phyloP scores from a whole-genome alignment of 2,797 vertebrate genomes.

The Ctenopoma kingsleyae region DNA sequence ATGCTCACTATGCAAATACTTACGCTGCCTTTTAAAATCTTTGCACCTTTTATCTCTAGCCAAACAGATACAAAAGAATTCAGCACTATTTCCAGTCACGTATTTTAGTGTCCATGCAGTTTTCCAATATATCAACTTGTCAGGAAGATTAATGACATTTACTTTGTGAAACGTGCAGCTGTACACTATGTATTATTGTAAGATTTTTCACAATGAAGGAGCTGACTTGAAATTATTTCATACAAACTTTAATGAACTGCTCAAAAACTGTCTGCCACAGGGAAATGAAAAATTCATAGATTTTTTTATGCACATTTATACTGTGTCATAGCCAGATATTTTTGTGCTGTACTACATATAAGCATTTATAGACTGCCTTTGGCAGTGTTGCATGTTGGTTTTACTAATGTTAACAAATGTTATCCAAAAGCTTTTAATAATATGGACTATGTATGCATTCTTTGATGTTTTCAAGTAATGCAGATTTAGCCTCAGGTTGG shows the following conservation, averaged over 20 bases:
- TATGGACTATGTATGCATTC: background rate
- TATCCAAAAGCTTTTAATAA: background rate
- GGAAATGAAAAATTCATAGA: slow-evolving; percentile 51
- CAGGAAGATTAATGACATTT: slow-evolving; percentile 74
- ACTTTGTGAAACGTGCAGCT: slow-evolving; percentile 44
- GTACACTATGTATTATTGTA: slow-evolving; percentile 42
- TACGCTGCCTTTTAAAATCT: slow-evolving; percentile 45
- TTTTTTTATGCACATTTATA: slow-evolving; percentile 35
- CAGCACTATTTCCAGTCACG: slow-evolving; percentile 51
- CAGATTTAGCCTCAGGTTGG: background rate
- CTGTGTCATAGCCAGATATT: slow-evolving; percentile 6
- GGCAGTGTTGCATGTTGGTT: background rate
- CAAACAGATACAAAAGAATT: slow-evolving; percentile 72
- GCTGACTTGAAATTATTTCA: slow-evolving; percentile 62
- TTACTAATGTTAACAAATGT: background rate
- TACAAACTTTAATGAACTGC: slow-evolving; percentile 60
- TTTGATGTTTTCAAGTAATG: background rate
- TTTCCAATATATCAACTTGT: slow-evolving; percentile 69
- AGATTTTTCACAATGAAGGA: slow-evolving; percentile 52
- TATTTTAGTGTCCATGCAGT: slow-evolving; percentile 55
- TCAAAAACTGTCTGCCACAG: slow-evolving; percentile 40
- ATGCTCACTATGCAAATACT: slow-evolving; percentile 49
- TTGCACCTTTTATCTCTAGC: slow-evolving; percentile 71
- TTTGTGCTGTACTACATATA: slow-evolving; percentile 9
- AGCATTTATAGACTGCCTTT: slow-evolving; percentile 9